Conservation (phyloP, 2,113 vertebrate species). For the Archilochus colubris region DNA sequence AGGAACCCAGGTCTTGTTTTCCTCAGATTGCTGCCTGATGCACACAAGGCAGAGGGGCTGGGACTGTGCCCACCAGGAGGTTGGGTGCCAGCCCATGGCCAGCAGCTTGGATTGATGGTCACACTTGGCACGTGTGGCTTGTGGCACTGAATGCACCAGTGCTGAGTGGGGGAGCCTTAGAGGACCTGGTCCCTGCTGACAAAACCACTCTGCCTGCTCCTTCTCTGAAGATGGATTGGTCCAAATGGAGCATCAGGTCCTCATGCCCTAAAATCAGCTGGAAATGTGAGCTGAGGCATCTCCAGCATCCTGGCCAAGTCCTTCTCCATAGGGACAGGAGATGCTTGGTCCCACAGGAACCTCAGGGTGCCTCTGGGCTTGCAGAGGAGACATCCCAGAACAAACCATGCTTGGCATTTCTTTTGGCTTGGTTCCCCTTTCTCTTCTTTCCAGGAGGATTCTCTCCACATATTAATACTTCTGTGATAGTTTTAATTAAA, state of each 20-base stretch:
- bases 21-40: not conserved
- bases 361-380: not conserved
- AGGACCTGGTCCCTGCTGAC: constrained; percentile 1
- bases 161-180: not conserved
- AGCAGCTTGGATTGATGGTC: constrained; percentile 14
- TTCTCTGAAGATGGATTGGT: constrained; percentile 22
- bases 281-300: not conserved
- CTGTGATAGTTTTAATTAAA: constrained; percentile 45
- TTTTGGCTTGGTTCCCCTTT: not conserved
- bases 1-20: not conserved
- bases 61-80: not conserved
- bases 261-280: not conserved
- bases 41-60: not conserved
- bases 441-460: not conserved
- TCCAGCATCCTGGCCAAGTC: not conserved
- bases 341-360: rapidly evolving
- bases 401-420: not conserved
- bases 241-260: not conserved
- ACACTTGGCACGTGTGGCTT: not conserved
- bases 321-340: rapidly evolving
- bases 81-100: not conserved
- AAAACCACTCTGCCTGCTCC: constrained; percentile 19
- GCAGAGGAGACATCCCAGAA: not conserved
- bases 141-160: not conserved
- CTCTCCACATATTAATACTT: not conserved